Evolutionary conservation across 2,888 invertebrate species (phyloP), one percentile per base, ranked within the genome.

Genomic region (Platycheirus albimanus): DNA sequence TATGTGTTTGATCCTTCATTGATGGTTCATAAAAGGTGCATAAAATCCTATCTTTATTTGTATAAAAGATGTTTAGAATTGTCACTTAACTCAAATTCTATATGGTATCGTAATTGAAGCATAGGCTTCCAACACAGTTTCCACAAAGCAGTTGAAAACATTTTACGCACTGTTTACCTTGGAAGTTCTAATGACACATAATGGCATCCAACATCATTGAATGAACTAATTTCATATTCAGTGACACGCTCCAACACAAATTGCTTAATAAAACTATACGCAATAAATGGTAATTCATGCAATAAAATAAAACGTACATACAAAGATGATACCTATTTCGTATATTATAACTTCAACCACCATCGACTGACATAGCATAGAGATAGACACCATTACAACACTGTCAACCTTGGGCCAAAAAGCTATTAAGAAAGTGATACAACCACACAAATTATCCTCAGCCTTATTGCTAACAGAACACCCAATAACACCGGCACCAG

Each of bases 201-300:
- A n/a, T n/a, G n/a, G 24, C 24, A 24, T 5, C 5, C 3, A 24
- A 24, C 49, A 49, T 20, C 49, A 30, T 54, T 19, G 76, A 61
- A 33, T 0, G 17, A 49, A 36, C 52, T 70, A 54, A 81, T 63
- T 81, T 19, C 54, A 67, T 72, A 81, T 81, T 77, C 81, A 63
- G 41, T 49, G 77, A 67, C 81, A 81, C 67, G 81, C 54, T 81
- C 71, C 45, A 33, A 17, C n/a, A 77, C 71, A 72, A 81, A 81
- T 81, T 77, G 61, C 81, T 38, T 67, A 24, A 72, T 77, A 77
- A 81, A 81, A 81, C 71, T 81, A 72, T 72, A 41, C 63, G 30
- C 71, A 67, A 76, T 77, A 77, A 77, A 77, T 61, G 77, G 77
- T 81, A 72, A 81, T 72, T 70, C 66, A 28, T 17, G 71, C 63